Evolutionary conservation across 2,113 vertebrate genomes (phyloP), one percentile per base, ranked within the genome.

Genomic region (Sander vitreus): DNA sequence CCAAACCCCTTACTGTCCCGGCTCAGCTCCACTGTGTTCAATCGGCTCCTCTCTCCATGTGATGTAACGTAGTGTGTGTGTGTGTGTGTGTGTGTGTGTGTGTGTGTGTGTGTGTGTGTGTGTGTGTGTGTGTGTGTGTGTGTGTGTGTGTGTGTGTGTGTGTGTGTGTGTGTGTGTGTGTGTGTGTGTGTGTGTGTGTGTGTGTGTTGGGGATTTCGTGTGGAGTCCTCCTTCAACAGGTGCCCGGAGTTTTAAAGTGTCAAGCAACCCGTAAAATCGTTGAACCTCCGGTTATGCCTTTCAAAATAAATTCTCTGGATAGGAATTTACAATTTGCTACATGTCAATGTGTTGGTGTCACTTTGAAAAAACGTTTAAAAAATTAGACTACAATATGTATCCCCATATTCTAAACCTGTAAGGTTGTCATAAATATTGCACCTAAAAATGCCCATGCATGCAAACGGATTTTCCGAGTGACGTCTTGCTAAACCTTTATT

Each of bases 201-300:
- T 39, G 65, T 50, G 50, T 45, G 62, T 59, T 63, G 10, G 13
- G 21, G 19, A 63, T 43, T 43, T 54, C 15, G 16, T 33, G 53
- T 47, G 4, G 33, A 27, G 18, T 73, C 68, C 81, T 75, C 76
- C 59, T 54, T 75, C 87, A 92, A 90, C 93, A 94, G 90, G 91
- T 92, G 92, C 69, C 70, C n/a, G 12, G 36, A 27, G 21, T 75
- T 71, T 75, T 77, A 50, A 77, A 59, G 6, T 12, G 23, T 1
- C 15, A 81, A 64, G 23, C 0, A 0, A 0, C 1, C 16, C n/a
- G 6, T 0, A 33, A 14, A 18, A 18, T 55, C 12, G 0, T 0
- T 0, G 0, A 10, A 66, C 45, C 1, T 89, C 87, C 87, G 59
- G 72, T 58, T 18, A 0, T 0, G 1, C 18, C 45, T 86, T 88